A percentile compares a stretch with the other conserved stretches of the same genome.
Conservation (phyloP, 2,797 vertebrate genomes). For the Ptychadena robeensis region DNA sequence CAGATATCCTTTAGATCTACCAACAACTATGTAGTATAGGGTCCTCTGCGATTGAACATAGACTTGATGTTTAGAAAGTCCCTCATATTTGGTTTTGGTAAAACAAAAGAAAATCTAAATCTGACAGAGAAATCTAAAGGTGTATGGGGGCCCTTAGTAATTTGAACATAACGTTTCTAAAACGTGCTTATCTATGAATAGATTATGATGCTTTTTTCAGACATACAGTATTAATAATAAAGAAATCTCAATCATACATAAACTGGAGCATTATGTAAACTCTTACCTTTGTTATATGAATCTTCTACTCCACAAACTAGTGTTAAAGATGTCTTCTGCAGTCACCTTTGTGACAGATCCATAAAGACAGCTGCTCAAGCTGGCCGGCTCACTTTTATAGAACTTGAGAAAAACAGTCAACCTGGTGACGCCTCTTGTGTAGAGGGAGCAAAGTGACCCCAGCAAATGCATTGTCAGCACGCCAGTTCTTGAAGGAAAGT, state of each 20-base stretch:
- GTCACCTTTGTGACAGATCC: constrained; percentile 6
- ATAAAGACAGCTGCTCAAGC: neutral
- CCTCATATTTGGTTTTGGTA: no score
- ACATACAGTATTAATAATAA: neutral
- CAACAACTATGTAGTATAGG: no score
- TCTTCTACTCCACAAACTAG: neutral
- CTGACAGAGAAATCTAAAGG: no score
- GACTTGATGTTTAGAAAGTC: no score
- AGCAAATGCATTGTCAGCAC: constrained; percentile 8
- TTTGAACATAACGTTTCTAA: neutral
- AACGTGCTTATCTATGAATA: neutral
- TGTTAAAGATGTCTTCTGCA: neutral
- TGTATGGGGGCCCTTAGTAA: no score
- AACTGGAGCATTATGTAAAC: neutral
- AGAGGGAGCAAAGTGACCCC: constrained; percentile 7
- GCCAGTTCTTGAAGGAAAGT: constrained; percentile 18
- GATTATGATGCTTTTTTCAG: neutral
- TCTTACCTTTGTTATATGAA: constrained; percentile 12
- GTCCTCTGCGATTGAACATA: no score
- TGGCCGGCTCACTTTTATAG: constrained; percentile 39
- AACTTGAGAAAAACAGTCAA: neutral
- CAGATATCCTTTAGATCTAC: no score
- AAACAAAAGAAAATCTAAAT: no score
- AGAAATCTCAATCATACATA: no score
- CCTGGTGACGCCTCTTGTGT: constrained; percentile 36